Base-by-base conservation (phyloP, 2,113 vertebrate genomes). In the Apaloderma vittatum region DNA sequence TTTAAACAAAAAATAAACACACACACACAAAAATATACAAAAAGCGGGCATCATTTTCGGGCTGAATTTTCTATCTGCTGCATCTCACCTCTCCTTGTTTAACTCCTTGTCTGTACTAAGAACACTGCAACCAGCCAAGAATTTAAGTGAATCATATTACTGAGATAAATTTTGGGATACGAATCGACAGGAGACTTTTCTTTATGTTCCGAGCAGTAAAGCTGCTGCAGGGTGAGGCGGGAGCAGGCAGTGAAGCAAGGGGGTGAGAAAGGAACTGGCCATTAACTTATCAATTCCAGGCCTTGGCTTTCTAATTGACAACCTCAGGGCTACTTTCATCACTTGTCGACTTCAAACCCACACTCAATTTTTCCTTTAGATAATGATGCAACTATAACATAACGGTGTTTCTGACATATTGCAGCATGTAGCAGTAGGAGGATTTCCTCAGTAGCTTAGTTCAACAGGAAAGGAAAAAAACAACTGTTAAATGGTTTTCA, bases 251-350 rank as follows among this genome's bases (percentile, higher is more conserved):
- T 70, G 79, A 72, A 75, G 74, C 1, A 7, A 85, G 48, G 93
- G 71, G 63, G 77, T 78, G 93, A 20, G 61, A 95, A 97, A 98
- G 98, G 98, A 98, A 98, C 97, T 98, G 98, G 98, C 98, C 98
- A 98, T 98, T 99, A 99, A 99, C 98, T 99, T 98, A 98, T 98
- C 97, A 97, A 96, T 98, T 98, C 98, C 98, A 98, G 98, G 98
- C 98, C 97, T 97, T 96, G 96, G 97, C 98, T 98, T 97, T 97
- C 98, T 99, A 99, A 99, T 98, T 99, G 98, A 99, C 98, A 98
- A 98, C 98, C 98, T 99, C 98, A 98, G 98, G 99, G 98, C 98
- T 98, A 98, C 99, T 99, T 99, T 99, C 99, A 99, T 99, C 99
- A 99, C 98, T 98, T 99, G 99, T 99, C 98, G 98, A 98, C 98